These are phyloP conservation scores for Nyleta sp. DNA, from an alignment of 2,888 invertebrate genomes.

Conservation along the genomic window DNA sequence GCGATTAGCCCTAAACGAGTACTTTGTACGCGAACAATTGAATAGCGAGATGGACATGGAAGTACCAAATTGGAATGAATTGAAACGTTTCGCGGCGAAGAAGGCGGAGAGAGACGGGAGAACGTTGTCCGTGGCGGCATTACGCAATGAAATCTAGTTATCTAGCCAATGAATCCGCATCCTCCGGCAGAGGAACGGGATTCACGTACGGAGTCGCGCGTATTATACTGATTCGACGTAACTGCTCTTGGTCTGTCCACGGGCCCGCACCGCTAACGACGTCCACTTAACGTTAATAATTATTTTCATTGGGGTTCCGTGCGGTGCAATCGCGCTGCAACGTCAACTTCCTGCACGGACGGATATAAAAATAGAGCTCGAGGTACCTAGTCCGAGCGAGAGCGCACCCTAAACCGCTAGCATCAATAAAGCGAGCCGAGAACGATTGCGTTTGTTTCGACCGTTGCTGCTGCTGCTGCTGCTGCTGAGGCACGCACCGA, in stretches of 20 bases:
- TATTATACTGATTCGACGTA: slow-evolving; percentile 76
- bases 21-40: slow-evolving; percentile 50
- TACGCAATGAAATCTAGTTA: slow-evolving; percentile 82
- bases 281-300: slow-evolving; percentile 82
- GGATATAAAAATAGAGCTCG: slow-evolving; percentile 82
- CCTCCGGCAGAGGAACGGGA: slow-evolving; percentile 75
- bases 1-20: slow-evolving; percentile 52
- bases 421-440: slow-evolving; percentile 54
- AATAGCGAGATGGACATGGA: slow-evolving; percentile 60
- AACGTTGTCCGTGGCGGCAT: slow-evolving; percentile 68
- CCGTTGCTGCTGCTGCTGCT: slow-evolving; percentile 29
- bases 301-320: slow-evolving; percentile 81
- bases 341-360: slow-evolving; percentile 81
- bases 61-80: slow-evolving; percentile 62
- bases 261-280: slow-evolving; percentile 76
- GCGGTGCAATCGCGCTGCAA: slow-evolving; percentile 72
- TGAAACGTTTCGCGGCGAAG: slow-evolving; percentile 60
- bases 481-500: slow-evolving; percentile 17
- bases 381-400: slow-evolving; percentile 37
- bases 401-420: slow-evolving; percentile 48
- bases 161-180: slow-evolving; percentile 81
- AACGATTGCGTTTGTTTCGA: slow-evolving; percentile 47
- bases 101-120: slow-evolving; percentile 26
- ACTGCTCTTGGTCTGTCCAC: slow-evolving; percentile 75
- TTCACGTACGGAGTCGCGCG: slow-evolving; percentile 64